These are phyloP conservation scores for Stratiolaelaps scimitus DNA, from an alignment of 1,140 invertebrate genomes.

Conservation along the genomic window DNA sequence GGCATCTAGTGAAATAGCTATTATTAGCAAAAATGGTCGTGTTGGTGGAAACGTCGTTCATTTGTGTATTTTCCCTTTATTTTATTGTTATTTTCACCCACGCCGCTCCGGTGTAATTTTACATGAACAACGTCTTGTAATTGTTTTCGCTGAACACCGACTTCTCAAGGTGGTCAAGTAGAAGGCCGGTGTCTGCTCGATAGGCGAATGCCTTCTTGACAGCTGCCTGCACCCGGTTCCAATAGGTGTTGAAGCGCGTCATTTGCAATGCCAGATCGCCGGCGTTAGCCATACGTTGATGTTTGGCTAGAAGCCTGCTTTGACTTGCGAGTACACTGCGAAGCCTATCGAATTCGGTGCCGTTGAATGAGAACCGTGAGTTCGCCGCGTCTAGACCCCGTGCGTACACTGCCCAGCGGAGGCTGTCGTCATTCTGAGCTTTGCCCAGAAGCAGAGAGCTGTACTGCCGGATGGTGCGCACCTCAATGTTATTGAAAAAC, in stretches of 20 bases:
- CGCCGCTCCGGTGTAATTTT: no score
- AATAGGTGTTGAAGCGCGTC: background rate
- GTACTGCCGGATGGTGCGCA: background rate
- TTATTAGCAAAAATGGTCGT: no score
- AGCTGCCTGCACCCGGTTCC: background rate
- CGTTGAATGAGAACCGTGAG: background rate
- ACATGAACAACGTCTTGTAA: background rate
- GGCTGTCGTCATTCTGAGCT: background rate
- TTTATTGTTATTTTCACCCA: no score
- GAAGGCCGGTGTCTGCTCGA: background rate
- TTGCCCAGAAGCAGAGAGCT: background rate
- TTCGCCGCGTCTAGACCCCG: background rate
- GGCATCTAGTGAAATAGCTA: no score
- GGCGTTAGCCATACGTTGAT: background rate
- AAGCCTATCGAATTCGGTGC: background rate
- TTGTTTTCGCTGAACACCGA: background rate
- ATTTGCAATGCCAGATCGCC: background rate
- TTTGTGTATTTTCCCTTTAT: no score
- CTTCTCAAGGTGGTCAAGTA: background rate
- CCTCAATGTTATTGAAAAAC: background rate
- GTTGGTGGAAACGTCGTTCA: no score
- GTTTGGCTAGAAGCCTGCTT: background rate
- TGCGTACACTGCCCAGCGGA: background rate
- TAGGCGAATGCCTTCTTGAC: background rate
- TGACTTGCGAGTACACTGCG: background rate